phyloP scores from a whole-genome alignment of 2,888 invertebrate species.

The Peribatodes rhomboidaria region DNA sequence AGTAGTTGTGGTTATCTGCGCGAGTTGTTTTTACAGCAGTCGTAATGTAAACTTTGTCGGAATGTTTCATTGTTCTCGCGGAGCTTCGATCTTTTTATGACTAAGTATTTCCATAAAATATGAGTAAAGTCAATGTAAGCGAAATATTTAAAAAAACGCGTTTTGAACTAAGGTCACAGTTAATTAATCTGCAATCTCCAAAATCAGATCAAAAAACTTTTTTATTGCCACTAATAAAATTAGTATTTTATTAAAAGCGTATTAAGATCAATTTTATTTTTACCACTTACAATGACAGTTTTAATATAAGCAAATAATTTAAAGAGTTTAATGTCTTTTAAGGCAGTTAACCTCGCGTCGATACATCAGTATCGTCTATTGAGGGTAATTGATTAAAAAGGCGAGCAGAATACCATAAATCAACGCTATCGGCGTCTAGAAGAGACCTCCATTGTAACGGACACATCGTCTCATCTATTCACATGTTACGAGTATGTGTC shows the following conservation, averaged over 20 bases:
- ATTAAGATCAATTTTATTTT: no score
- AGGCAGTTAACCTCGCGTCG: conserved; percentile 1
- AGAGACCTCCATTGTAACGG: conserved; percentile 41
- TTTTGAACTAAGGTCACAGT: no score
- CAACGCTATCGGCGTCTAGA: conserved; percentile 75
- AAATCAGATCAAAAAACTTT: no score
- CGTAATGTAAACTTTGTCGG: conserved; percentile 23
- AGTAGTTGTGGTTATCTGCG: conserved; percentile 26
- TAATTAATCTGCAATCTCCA: no score
- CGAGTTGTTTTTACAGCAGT: conserved; percentile 25
- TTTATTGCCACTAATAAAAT: no score
- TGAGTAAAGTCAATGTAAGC: background rate
- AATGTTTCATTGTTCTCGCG: conserved; percentile 20
- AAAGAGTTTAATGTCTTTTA: conserved; percentile 4
- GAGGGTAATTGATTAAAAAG: conserved; percentile 72
- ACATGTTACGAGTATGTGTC: background rate
- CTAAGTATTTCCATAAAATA: conserved; percentile 2
- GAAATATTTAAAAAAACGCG: background rate
- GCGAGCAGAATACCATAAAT: conserved; percentile 69
- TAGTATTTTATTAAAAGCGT: no score
- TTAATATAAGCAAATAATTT: background rate
- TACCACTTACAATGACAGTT: no score
- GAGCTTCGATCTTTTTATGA: conserved; percentile 19
- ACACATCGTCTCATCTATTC: background rate
- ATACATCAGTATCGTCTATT: background rate